Conservation (phyloP, 2,888 invertebrate species). For the Leptodirus hochenwartii region DNA sequence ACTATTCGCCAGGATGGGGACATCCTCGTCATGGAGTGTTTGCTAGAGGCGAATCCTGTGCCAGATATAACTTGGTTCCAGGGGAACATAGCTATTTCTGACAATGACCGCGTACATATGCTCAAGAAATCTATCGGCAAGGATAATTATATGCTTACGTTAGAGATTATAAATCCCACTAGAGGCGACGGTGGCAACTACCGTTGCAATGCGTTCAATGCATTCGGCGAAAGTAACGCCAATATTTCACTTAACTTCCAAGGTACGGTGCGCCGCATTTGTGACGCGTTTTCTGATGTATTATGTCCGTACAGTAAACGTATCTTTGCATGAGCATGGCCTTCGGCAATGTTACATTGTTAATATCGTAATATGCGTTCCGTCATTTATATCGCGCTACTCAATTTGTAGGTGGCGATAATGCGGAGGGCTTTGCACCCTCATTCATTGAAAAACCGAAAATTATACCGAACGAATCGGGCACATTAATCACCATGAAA, state of each 20-base stretch:
- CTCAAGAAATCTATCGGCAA: conserved; percentile 73
- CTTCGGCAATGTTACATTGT: conserved; percentile 14
- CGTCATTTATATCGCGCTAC: no score
- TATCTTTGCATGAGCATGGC: conserved; percentile 31
- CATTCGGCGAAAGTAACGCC: conserved; percentile 98
- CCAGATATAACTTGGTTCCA: conserved; percentile 95
- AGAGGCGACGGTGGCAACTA: conserved; percentile 96
- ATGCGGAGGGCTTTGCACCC: conserved; percentile 85
- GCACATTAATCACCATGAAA: conserved; percentile 92
- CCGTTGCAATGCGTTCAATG: conserved; percentile 97
- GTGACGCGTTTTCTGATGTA: no score
- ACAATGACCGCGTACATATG: conserved; percentile 78
- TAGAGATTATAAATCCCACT: conserved; percentile 89
- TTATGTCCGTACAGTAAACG: no score
- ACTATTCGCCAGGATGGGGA: conserved; percentile 89
- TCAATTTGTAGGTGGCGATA: conserved; percentile 70
- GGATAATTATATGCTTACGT: conserved; percentile 78
- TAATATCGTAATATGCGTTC: conserved; percentile 10
- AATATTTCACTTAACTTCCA: conserved; percentile 99
- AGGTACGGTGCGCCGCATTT: conserved; percentile 44
- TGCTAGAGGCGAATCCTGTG: conserved; percentile 85
- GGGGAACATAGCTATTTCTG: conserved; percentile 65
- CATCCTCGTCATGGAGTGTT: conserved; percentile 85
- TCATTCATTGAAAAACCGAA: conserved; percentile 96
- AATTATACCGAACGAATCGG: conserved; percentile 96